Evolutionary conservation across 2,797 vertebrate genomes (phyloP).

Genomic region (Macropus fuliginosus): DNA sequence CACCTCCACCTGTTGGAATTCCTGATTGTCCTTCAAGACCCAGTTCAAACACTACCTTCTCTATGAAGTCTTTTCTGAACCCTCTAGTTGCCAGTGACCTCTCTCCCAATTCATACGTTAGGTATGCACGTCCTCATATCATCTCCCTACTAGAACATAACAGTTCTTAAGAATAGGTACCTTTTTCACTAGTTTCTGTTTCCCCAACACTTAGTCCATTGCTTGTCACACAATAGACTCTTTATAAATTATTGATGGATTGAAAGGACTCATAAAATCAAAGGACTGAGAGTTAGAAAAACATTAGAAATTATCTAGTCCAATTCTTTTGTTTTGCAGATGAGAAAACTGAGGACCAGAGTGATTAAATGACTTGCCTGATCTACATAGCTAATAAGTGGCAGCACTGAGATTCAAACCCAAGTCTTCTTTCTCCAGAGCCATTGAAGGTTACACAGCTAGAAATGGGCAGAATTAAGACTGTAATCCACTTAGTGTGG

Average conservation of each 20-base stretch:
- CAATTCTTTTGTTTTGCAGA: not conserved
- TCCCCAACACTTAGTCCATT: not conserved
- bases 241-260: not conserved
- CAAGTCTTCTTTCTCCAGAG: not conserved
- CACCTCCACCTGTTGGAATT: not conserved
- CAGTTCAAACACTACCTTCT: not conserved
- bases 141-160: not conserved
- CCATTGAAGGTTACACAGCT: not conserved
- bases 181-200: not conserved
- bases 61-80: not conserved
- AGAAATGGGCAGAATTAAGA: not conserved
- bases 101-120: not conserved
- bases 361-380: not conserved
- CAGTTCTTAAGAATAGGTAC: not conserved
- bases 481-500: not conserved
- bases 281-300: not conserved
- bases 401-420: not conserved
- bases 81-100: not conserved
- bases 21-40: not conserved
- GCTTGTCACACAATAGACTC: not conserved
- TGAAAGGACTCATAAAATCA: not conserved
- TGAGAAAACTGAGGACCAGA: too few species aligned
- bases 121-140: not conserved
- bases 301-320: not conserved
- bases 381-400: not conserved